These are phyloP conservation scores for Prionailurus viverrinus DNA, from an alignment of 2,113 vertebrate species.

Conservation along the genomic window DNA sequence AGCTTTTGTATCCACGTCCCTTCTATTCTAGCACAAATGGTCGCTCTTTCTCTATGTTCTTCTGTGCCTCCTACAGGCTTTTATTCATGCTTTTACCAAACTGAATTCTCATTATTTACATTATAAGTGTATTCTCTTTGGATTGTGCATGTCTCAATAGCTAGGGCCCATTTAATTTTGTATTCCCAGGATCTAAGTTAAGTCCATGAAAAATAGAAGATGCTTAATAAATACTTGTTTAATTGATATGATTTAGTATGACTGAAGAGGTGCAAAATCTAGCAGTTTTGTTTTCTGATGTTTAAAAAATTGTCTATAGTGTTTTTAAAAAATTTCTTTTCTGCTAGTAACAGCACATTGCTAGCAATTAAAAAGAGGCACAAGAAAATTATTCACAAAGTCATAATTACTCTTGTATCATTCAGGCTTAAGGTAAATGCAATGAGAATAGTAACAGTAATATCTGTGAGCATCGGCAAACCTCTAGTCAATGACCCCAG, in stretches of 20 bases:
- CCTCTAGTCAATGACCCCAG: not conserved
- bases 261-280: not conserved
- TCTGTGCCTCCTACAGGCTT: not conserved
- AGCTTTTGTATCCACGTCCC: not conserved
- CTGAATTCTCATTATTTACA: conserved; percentile 5
- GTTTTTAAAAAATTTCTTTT: not conserved
- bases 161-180: not conserved
- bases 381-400: not conserved
- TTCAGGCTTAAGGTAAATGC: conserved; percentile 15
- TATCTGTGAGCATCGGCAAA: not conserved
- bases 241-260: not conserved
- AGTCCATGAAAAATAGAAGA: not conserved
- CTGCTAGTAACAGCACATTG: not conserved
- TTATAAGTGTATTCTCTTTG: not conserved
- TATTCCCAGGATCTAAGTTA: not conserved
- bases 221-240: not conserved
- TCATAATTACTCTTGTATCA: not conserved
- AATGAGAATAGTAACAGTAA: not conserved
- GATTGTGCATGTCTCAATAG: not conserved
- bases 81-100: conserved; percentile 11
- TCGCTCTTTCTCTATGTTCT: not conserved
- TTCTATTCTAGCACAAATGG: not conserved
- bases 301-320: not conserved
- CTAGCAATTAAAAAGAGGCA: not conserved
- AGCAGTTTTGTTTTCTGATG: not conserved